Evolutionary conservation across 2,888 invertebrate species (phyloP).

Genomic region (Fissipunctia ypsillon): DNA sequence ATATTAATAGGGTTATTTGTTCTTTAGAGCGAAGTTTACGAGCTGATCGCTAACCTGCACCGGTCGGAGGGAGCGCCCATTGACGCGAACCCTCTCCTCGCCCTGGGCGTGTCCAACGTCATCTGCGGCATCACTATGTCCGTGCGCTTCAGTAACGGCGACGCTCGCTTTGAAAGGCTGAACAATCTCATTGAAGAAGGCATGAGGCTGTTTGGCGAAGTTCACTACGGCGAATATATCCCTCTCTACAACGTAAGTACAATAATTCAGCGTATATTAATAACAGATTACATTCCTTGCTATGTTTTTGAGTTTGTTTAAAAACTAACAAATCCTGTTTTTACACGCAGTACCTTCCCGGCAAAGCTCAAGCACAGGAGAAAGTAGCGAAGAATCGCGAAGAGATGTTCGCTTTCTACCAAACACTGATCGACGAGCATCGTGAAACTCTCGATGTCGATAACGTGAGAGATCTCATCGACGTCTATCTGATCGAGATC

Average conservation of each 20-base stretch:
- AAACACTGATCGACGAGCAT: constrained; percentile 95
- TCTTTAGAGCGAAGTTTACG: constrained; percentile 93
- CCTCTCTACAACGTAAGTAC: constrained; percentile 92
- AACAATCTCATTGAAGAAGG: constrained; percentile 97
- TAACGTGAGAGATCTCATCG: constrained; percentile 95
- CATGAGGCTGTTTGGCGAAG: constrained; percentile 95
- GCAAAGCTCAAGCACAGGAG: constrained; percentile 91
- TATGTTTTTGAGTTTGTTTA: neutral
- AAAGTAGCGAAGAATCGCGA: constrained; percentile 93
- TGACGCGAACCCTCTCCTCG: constrained; percentile 94
- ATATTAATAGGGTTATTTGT: constrained; percentile 54
- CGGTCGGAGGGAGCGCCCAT: constrained; percentile 92
- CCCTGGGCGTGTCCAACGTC: constrained; percentile 96
- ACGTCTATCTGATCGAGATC: constrained; percentile 96
- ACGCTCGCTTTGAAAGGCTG: constrained; percentile 94
- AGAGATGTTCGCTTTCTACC: constrained; percentile 96
- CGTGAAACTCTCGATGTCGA: constrained; percentile 93
- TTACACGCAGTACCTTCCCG: constrained; percentile 90
- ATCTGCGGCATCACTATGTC: constrained; percentile 98
- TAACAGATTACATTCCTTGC: neutral
- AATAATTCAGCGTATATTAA: neutral
- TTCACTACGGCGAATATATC: constrained; percentile 95
- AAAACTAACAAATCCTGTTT: constrained; percentile 41
- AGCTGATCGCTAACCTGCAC: constrained; percentile 92
- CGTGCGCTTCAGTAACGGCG: constrained; percentile 94